Evolutionary conservation across 2,113 vertebrate genomes (phyloP).

Genomic region (Cricetomys ansorgei): DNA sequence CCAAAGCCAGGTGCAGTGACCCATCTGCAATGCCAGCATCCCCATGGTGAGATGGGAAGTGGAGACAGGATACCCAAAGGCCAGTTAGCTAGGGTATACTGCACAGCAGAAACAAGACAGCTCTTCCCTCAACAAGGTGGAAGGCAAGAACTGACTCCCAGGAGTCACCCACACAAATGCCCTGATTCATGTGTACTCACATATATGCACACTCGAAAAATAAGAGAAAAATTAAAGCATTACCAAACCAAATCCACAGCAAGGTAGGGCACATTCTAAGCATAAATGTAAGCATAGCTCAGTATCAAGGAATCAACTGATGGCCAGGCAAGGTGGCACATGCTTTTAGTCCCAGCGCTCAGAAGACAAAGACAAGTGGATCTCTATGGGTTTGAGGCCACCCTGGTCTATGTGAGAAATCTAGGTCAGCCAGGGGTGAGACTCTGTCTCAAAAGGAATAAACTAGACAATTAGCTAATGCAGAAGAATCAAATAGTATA

Average conservation of each 20-base stretch:
- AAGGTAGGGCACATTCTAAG: background rate
- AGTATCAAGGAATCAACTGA: conserved; percentile 4
- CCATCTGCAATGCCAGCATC: background rate
- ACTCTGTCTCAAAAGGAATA: background rate
- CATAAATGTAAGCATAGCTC: background rate
- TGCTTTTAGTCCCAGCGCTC: background rate
- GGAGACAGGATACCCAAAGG: background rate
- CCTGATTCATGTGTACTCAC: background rate
- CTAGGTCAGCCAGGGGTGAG: background rate
- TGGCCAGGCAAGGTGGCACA: background rate
- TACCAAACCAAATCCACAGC: background rate
- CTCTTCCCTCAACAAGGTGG: background rate
- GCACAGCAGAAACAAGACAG: background rate
- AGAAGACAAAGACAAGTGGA: background rate
- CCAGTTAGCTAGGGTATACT: background rate
- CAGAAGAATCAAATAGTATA: background rate
- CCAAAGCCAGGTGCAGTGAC: background rate
- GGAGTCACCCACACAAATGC: background rate
- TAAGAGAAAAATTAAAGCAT: background rate
- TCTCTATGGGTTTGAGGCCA: background rate
- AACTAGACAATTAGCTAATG: background rate
- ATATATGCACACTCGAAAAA: background rate
- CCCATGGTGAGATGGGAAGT: background rate
- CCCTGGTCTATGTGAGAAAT: background rate
- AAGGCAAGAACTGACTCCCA: background rate